These are phyloP conservation scores for Holothuria glaberrima DNA, from an alignment of 35 echinoderm and acorn worm genomes.

Conservation along the genomic window DNA sequence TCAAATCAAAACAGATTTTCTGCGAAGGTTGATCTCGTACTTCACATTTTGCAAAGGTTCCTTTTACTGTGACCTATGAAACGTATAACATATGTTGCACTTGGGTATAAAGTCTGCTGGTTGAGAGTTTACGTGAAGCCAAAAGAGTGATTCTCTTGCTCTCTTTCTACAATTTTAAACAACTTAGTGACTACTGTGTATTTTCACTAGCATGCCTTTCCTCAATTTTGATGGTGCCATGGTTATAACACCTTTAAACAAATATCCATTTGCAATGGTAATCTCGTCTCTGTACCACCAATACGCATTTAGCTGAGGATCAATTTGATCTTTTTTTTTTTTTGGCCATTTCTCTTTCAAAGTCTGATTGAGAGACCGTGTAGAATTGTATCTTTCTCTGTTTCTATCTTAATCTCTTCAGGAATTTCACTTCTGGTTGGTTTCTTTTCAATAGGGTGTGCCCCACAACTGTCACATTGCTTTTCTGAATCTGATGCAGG, in stretches of 20 bases:
- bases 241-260: slow-evolving; percentile 34
- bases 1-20: slow-evolving; percentile 8
- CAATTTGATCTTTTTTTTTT: not conserved
- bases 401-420: no score
- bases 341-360: no score
- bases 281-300: slow-evolving; percentile 50
- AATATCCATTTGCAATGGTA: slow-evolving; percentile 19
- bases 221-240: slow-evolving; percentile 9
- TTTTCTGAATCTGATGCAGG: no score
- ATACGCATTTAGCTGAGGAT: slow-evolving; percentile 33
- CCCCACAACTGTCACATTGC: no score
- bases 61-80: slow-evolving; percentile 35
- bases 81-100: slow-evolving; percentile 35
- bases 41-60: slow-evolving; percentile 63
- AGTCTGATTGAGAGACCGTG: no score
- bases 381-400: no score
- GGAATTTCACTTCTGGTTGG: no score
- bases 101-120: slow-evolving; percentile 41
- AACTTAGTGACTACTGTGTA: slow-evolving; percentile 38
- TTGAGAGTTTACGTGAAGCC: slow-evolving; percentile 64
- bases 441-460: no score
- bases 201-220: slow-evolving; percentile 20
- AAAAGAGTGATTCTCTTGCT: slow-evolving; percentile 43
- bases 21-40: slow-evolving; percentile 71
- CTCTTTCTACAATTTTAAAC: slow-evolving; percentile 19